Percentiles rank a stretch among this genome's conserved stretches.
These are phyloP conservation scores for Carterocephalus palaemon DNA, from an alignment of 2,888 invertebrate species.

Conservation along the genomic window DNA sequence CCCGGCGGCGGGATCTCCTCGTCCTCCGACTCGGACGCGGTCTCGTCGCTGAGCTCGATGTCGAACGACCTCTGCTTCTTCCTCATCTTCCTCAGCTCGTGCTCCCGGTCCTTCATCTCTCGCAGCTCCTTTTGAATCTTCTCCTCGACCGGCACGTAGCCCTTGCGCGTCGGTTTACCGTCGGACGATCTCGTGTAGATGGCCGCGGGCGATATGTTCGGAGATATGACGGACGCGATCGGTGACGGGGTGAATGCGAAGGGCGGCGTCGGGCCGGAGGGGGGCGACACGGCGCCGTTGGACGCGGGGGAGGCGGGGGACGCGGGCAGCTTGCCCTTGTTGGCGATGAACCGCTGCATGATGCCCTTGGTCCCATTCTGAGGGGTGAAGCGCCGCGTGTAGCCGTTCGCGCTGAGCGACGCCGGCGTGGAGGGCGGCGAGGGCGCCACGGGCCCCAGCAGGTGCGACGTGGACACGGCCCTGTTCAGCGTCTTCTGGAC, in stretches of 20 bases:
- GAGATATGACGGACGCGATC: slow-evolving; percentile 55
- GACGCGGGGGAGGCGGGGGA: slow-evolving; percentile 48
- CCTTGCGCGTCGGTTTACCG: slow-evolving; percentile 84
- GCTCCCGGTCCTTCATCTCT: slow-evolving; percentile 90
- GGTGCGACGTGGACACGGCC: slow-evolving; percentile 69
- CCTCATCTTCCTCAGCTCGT: slow-evolving; percentile 85
- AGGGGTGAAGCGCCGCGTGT: slow-evolving; percentile 81
- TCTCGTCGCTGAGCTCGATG: slow-evolving; percentile 80
- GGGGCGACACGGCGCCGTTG: slow-evolving; percentile 42
- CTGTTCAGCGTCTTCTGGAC: slow-evolving; percentile 55
- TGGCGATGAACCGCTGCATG: slow-evolving; percentile 91
- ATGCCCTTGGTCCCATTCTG: slow-evolving; percentile 85
- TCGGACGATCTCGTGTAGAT: slow-evolving; percentile 77
- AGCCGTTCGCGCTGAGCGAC: slow-evolving; percentile 68
- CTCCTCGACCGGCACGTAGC: slow-evolving; percentile 90
- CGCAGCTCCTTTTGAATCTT: slow-evolving; percentile 92
- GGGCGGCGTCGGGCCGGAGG: slow-evolving; percentile 56
- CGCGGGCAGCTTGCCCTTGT: slow-evolving; percentile 83
- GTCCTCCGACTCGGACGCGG: slow-evolving; percentile 77
- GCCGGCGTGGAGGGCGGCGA: slow-evolving; percentile 58
- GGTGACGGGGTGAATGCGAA: slow-evolving; percentile 54
- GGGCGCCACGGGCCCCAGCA: slow-evolving; percentile 61
- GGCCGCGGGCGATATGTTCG: slow-evolving; percentile 52
- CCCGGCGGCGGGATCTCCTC: slow-evolving; percentile 80
- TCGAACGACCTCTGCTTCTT: slow-evolving; percentile 81